Base-by-base conservation (phyloP, 2,888 invertebrate species). In the Tipula unca region DNA sequence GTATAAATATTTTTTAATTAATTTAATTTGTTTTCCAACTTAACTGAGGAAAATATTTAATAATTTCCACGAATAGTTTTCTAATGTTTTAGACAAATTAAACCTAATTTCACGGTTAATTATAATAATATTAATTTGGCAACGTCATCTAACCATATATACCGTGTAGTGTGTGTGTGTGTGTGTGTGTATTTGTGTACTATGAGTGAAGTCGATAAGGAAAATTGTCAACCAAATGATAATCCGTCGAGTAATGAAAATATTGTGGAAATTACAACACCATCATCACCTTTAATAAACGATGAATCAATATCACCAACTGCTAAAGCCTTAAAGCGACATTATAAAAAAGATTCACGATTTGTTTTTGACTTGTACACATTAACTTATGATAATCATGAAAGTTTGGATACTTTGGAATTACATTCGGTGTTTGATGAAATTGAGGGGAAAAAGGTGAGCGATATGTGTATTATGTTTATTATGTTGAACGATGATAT, bases 291-390 rank as follows among this genome's bases (percentile, higher is more conserved):
- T 25, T 20, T 69, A 25, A 20, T 13, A 1, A 25, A 69, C 25
- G 69, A 69, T 25, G 69, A 69, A 25, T 69, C 69, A 69, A 69
- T 69, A 69, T 32, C 83, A 35, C 4, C 17, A 83, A 32, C 29
- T 14, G 83, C 35, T 14, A 82, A 86, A 86, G 85, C 48, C 29
- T 5, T 84, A 39, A 84, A 86, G 90, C 93, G 96, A 89, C 96
- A 96, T 91, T 96, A 96, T 90, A 96, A 96, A 91, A 96, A 96
- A 91, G 96, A 96, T 89, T 95, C 96, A 84, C 92, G 95, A 88
- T 96, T 96, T 91, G 93, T 96, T 86, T 92, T 94, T 89, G 96
- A 96, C 92, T 93, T 97, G 87, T 96, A 96, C 89, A 96, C 96
- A 85, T 93, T 97, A 88, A 96, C 96, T 85, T 96, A 96, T 89